These are phyloP conservation scores for Julus scandinavius DNA, from an alignment of 2,888 invertebrate genomes.

Conservation along the genomic window DNA sequence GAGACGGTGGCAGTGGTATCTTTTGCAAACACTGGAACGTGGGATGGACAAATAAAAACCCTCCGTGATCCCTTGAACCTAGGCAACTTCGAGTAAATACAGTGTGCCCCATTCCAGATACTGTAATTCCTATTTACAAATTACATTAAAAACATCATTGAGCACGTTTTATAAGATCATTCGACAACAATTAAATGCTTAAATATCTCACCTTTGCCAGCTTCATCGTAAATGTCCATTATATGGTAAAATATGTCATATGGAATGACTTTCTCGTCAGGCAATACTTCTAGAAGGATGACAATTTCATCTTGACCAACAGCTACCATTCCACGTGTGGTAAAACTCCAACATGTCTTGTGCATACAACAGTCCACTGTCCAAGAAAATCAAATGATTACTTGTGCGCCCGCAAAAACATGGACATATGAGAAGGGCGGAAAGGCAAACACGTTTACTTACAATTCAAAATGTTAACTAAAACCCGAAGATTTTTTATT, in stretches of 20 bases:
- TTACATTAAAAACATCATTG: background rate
- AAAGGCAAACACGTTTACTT: constrained; percentile 66
- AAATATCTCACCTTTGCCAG: constrained; percentile 65
- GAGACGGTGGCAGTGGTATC: constrained; percentile 77
- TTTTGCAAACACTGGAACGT: constrained; percentile 84
- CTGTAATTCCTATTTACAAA: constrained; percentile 72
- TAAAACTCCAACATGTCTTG: constrained; percentile 79
- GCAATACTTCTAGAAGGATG: constrained; percentile 75
- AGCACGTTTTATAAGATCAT: background rate
- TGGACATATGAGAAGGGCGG: background rate
- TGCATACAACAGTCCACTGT: constrained; percentile 81
- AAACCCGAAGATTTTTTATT: constrained; percentile 78
- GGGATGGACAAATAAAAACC: constrained; percentile 83
- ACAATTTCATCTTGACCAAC: constrained; percentile 87
- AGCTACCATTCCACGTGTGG: constrained; percentile 79
- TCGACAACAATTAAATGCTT: background rate
- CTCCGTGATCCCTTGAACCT: constrained; percentile 79
- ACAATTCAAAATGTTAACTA: constrained; percentile 80
- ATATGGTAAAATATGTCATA: constrained; percentile 81
- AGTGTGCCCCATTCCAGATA: constrained; percentile 77
- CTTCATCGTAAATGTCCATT: constrained; percentile 75
- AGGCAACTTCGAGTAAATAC: constrained; percentile 73
- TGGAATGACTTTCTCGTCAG: constrained; percentile 73
- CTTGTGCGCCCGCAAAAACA: background rate
- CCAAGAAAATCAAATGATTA: constrained; percentile 61